Percentiles rank a stretch among this genome's conserved stretches.
Evolutionary conservation across 2,797 vertebrate genomes (phyloP).

Genomic region (Siniperca undulata): DNA sequence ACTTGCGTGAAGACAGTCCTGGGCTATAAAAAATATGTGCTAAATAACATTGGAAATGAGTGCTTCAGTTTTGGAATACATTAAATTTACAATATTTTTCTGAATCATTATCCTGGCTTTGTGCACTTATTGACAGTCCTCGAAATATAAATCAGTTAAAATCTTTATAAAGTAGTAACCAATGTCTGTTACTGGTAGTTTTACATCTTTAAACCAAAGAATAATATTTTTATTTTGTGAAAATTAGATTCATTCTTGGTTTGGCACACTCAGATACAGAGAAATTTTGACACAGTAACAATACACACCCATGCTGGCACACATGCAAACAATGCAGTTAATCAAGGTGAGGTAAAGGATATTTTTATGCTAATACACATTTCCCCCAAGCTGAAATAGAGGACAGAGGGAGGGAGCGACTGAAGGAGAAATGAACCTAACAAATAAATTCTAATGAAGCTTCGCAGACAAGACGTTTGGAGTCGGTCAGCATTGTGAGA

Average conservation of each 20-base stretch:
- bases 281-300: background rate
- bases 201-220: constrained; percentile 14
- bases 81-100: background rate
- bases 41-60: background rate
- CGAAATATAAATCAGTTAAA: background rate
- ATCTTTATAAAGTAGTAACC: background rate
- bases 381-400: constrained; percentile 34
- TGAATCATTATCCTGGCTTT: background rate
- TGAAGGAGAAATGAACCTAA: constrained; percentile 63
- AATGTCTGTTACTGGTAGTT: background rate
- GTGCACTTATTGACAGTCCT: background rate
- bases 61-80: background rate
- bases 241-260: background rate
- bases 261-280: background rate
- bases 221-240: background rate
- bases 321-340: constrained; percentile 45
- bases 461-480: constrained; percentile 61
- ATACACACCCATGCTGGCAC: constrained; percentile 4
- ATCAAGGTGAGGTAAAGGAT: constrained; percentile 65
- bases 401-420: constrained; percentile 18
- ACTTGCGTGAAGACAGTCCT: background rate
- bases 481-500: constrained; percentile 39
- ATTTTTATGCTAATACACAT: constrained; percentile 70
- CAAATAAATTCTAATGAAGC: constrained; percentile 80
- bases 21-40: background rate